Conservation (phyloP, 2,797 vertebrate species). For the Peromyscus nudipes region DNA sequence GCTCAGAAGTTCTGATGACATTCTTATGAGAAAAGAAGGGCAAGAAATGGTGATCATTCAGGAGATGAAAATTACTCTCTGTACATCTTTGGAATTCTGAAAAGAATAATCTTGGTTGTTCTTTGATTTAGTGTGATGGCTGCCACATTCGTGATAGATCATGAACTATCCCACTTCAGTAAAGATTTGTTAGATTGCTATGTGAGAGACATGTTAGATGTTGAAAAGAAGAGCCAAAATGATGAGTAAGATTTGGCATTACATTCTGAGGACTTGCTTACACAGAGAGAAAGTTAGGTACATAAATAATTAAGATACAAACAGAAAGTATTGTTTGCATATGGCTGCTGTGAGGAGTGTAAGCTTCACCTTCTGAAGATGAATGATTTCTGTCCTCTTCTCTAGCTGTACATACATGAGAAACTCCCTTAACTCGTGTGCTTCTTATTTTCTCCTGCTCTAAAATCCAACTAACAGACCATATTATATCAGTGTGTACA, state of each 20-base stretch:
- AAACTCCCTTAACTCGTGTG: fast-evolving
- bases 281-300: background rate
- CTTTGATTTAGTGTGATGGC: background rate
- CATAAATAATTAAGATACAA: constrained; percentile 16
- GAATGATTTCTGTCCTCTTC: background rate
- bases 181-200: background rate
- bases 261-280: background rate
- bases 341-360: background rate
- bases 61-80: background rate
- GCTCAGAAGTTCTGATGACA: background rate
- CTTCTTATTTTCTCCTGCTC: background rate
- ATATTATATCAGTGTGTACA: background rate
- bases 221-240: background rate
- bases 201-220: background rate
- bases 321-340: background rate
- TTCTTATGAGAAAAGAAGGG: background rate
- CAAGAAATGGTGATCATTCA: background rate
- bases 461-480: background rate
- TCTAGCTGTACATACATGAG: background rate
- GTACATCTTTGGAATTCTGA: background rate
- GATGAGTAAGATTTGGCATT: background rate
- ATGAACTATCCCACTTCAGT: background rate
- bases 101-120: background rate
- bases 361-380: background rate
- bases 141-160: background rate